Percentiles rank a stretch among this genome's conserved stretches.
These are phyloP conservation scores for Crossaster papposus DNA, from an alignment of 53 echinoderm and acorn worm species.

Conservation along the genomic window DNA sequence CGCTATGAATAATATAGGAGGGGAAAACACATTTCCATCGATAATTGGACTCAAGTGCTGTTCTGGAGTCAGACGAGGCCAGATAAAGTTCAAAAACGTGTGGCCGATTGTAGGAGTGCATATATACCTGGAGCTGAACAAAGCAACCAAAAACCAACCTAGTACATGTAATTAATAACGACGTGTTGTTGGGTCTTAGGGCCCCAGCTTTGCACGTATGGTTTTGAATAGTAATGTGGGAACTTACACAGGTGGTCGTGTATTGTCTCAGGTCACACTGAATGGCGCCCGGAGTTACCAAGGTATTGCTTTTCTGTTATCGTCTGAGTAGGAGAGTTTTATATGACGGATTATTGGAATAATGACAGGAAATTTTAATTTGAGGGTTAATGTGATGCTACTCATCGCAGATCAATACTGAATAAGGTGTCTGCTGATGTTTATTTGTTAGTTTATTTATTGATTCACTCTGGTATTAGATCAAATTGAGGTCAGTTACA, in stretches of 20 bases:
- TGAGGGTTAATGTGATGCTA: neutral
- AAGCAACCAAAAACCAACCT: neutral
- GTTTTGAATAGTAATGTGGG: slow-evolving; percentile 34
- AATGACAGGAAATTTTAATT: neutral
- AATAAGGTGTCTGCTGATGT: neutral
- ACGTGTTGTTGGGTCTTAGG: neutral
- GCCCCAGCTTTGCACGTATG: neutral
- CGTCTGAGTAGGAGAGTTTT: neutral
- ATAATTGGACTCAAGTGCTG: slow-evolving; percentile 22
- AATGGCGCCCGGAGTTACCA: neutral
- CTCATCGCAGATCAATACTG: neutral
- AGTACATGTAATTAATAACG: slow-evolving; percentile 34
- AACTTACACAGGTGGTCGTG: slow-evolving; percentile 17
- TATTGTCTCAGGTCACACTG: slow-evolving; percentile 8
- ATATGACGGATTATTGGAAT: neutral
- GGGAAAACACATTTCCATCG: slow-evolving; percentile 1
- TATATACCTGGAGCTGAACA: neutral
- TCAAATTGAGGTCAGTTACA: neutral
- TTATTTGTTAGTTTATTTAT: neutral
- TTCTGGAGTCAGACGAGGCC: slow-evolving; percentile 26
- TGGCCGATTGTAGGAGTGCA: slow-evolving; percentile 6
- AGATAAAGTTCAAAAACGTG: slow-evolving; percentile 47
- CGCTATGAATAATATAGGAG: neutral
- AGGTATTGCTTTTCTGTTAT: slow-evolving; percentile 1
- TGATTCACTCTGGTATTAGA: neutral